These are phyloP conservation scores for Lepisosteus osseus DNA, from an alignment of 2,113 vertebrate species.

Conservation along the genomic window DNA sequence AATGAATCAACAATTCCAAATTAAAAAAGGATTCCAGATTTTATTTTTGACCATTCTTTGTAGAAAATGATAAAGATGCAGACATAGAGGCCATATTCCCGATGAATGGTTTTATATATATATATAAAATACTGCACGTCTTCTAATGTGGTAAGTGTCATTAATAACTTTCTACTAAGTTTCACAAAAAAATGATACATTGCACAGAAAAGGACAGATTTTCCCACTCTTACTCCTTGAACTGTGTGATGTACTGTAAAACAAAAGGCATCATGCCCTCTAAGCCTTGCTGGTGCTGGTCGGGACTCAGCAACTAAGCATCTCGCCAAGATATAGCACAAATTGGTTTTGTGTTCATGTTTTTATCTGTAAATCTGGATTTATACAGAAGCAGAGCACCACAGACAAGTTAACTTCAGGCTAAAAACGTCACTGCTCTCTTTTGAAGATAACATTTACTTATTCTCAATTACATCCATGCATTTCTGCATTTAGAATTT, in stretches of 20 bases:
- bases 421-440: neutral
- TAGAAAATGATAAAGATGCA: too few relatives aligned
- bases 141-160: slow-evolving; percentile 14
- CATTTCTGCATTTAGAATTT: too few relatives aligned
- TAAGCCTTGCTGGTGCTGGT: neutral
- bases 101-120: too few relatives aligned
- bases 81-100: too few relatives aligned
- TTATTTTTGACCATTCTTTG: too few relatives aligned
- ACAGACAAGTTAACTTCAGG: neutral
- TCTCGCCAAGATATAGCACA: slow-evolving; percentile 5
- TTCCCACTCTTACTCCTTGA: slow-evolving; percentile 8
- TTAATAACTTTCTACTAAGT: slow-evolving; percentile 13
- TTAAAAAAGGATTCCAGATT: too few relatives aligned
- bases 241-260: neutral
- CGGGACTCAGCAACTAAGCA: neutral
- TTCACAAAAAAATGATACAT: slow-evolving; percentile 10
- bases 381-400: neutral
- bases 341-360: slow-evolving; percentile 2
- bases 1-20: too few relatives aligned
- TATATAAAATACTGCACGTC: too few relatives aligned
- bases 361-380: neutral
- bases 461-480: too few relatives aligned
- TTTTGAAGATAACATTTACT: neutral
- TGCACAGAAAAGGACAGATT: neutral
- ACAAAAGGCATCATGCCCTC: slow-evolving; percentile 2